phyloP scores from a whole-genome alignment of 2,113 vertebrate genomes.

The Astur gentilis region DNA sequence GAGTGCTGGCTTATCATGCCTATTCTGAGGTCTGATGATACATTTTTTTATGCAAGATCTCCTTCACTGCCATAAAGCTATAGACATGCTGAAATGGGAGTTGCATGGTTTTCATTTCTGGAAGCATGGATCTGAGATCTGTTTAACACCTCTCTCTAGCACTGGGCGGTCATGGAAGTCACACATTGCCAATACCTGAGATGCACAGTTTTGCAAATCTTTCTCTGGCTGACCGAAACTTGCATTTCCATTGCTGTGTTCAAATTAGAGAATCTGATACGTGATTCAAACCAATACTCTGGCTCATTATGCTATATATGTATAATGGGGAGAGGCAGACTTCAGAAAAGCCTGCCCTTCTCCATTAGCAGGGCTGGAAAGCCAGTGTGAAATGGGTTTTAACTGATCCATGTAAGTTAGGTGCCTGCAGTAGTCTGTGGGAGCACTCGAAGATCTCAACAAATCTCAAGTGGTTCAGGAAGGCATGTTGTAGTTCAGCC shows the following conservation, averaged over 20 bases:
- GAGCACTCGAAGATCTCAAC: not conserved
- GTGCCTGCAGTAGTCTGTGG: not conserved
- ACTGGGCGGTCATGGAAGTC: not conserved
- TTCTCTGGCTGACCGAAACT: not conserved
- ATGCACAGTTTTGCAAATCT: not conserved
- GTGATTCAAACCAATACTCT: not conserved
- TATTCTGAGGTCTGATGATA: not conserved
- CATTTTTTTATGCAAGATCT: not conserved
- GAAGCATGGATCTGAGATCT: not conserved
- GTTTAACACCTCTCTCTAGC: not conserved
- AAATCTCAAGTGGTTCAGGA: not conserved
- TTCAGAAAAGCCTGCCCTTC: not conserved
- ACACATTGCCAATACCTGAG: not conserved
- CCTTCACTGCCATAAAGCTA: not conserved
- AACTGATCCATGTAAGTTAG: not conserved
- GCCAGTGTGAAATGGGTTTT: not conserved
- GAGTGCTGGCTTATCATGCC: not conserved
- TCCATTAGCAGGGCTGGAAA: not conserved
- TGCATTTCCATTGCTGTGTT: not conserved
- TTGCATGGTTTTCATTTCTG: not conserved
- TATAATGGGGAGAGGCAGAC: not conserved
- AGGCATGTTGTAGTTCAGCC: not conserved
- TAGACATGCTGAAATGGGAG: not conserved
- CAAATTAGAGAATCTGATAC: not conserved
- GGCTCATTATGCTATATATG: not conserved